A percentile compares a stretch with the other conserved stretches of the same genome.
These are phyloP conservation scores for Rhyacichthys aspro DNA, from an alignment of 2,797 vertebrate species.

Conservation along the genomic window DNA sequence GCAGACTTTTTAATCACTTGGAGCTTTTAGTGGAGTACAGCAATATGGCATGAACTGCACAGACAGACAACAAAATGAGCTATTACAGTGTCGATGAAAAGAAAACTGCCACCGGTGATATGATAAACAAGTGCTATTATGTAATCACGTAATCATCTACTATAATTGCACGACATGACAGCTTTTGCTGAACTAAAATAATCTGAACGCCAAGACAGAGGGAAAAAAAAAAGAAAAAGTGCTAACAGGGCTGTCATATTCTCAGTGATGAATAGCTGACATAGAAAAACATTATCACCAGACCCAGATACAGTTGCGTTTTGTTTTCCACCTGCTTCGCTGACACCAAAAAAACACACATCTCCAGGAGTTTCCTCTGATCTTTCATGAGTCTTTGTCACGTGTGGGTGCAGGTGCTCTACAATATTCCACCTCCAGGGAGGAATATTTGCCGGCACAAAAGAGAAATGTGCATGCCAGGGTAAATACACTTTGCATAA, in stretches of 20 bases:
- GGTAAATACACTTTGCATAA: constrained; percentile 24
- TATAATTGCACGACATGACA: background rate
- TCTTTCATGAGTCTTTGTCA: constrained; percentile 23
- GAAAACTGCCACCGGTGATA: background rate
- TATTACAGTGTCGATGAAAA: background rate
- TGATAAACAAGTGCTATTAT: background rate
- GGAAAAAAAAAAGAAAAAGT: background rate
- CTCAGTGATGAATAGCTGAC: background rate
- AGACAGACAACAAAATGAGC: background rate
- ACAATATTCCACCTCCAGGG: constrained; percentile 27
- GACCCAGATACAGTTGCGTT: constrained; percentile 11
- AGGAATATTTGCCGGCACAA: constrained; percentile 35
- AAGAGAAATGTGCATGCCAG: constrained; percentile 38
- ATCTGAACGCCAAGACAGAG: background rate
- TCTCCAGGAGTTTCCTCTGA: constrained; percentile 25
- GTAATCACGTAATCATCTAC: background rate
- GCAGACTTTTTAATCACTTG: constrained; percentile 1
- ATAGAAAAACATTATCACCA: background rate
- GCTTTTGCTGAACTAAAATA: background rate
- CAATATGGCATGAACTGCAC: background rate
- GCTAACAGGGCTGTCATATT: background rate
- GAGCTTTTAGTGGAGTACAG: too few species aligned
- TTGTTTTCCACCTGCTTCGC: constrained; percentile 9
- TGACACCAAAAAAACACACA: constrained; percentile 17
- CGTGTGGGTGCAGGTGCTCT: constrained; percentile 47